Base-by-base conservation (phyloP, 2,888 invertebrate genomes). In the Tribolium freemani region DNA sequence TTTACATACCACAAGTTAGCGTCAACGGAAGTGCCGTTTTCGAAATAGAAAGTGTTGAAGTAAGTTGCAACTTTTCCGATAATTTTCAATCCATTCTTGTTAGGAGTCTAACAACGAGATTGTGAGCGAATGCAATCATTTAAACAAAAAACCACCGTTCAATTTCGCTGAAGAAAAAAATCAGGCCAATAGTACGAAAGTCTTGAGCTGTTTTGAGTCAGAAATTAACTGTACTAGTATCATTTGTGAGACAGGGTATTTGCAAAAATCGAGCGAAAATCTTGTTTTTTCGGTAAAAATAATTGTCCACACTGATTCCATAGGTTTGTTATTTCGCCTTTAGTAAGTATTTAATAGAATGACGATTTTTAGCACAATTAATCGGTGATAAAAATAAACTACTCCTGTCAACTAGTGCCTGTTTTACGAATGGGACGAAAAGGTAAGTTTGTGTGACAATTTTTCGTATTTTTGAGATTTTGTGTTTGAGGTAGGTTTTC, bases 211-310 rank as follows among this genome's bases (percentile, higher is more conserved):
- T 61, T 56, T 31, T 16, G 50, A 53, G 9, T 5, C 45, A 30
- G 54, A 51, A 13, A 69, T 76, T 20, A 72, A 66, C 9, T 82
- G 81, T 70, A 69, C 75, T 67, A 56, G 68, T 3, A 50, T 81
- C 4, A 50, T 46, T 0, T 82, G 81, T 46, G 46, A 16, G 3
- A 76, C 70, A 31, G 75, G 76, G 1, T 77, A 78, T 9, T 69
- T 80, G 3, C 51, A 72, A 11, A 66, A 70, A 6, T 66, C 74
- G n/a, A 78, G 76, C 21, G 73, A 75, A 46, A 70, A 70, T 10
- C 72, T 76, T 9, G 61, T 68, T 20, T 67, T 80, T 16, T 71
- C 67, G n/a, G 67, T 81, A 30, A 57, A 71, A 31, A 69, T 80
- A 61, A 46, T 57, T 11, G 75, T 80, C 1, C 73, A 78, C 58